Percentiles rank a stretch among this genome's conserved stretches.
Conservation (phyloP, 2,797 vertebrate genomes). For the Spea hammondii region DNA sequence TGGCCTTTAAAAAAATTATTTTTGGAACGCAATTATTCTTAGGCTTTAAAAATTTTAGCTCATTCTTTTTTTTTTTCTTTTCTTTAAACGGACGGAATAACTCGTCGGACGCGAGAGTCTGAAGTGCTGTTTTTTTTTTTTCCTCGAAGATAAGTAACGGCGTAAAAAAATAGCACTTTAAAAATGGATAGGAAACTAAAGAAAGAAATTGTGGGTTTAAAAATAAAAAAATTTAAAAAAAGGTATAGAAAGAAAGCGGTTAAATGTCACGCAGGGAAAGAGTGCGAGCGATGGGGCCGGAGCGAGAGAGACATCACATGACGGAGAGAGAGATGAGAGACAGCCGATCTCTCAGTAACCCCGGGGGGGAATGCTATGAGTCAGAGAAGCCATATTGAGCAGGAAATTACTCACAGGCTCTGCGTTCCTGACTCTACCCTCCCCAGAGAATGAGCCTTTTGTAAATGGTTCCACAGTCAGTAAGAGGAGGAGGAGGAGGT, state of each 20-base stretch:
- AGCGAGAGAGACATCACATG: slow-evolving; percentile 45
- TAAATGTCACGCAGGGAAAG: slow-evolving; percentile 44
- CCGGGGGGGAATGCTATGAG: slow-evolving; percentile 85
- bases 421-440: slow-evolving; percentile 76
- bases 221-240: neutral
- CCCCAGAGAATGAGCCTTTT: slow-evolving; percentile 79
- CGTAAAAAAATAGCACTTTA: neutral
- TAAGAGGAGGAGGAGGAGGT: slow-evolving; percentile 64
- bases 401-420: slow-evolving; percentile 97
- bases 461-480: slow-evolving; percentile 82
- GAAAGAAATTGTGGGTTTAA: neutral
- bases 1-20: too few species aligned
- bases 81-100: too few species aligned
- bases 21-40: too few species aligned
- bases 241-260: neutral
- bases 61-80: too few species aligned
- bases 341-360: slow-evolving; percentile 79
- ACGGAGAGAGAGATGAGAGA: slow-evolving; percentile 53
- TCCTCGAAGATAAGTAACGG: too few species aligned
- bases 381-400: slow-evolving; percentile 96
- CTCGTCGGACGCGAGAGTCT: too few species aligned
- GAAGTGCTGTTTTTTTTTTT: too few species aligned
- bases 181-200: neutral
- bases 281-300: slow-evolving; percentile 36
- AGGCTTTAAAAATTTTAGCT: too few species aligned